Percentiles rank a stretch among this genome's conserved stretches.
Conservation (phyloP, 1,140 invertebrate species). For the Lethrus apterus region DNA sequence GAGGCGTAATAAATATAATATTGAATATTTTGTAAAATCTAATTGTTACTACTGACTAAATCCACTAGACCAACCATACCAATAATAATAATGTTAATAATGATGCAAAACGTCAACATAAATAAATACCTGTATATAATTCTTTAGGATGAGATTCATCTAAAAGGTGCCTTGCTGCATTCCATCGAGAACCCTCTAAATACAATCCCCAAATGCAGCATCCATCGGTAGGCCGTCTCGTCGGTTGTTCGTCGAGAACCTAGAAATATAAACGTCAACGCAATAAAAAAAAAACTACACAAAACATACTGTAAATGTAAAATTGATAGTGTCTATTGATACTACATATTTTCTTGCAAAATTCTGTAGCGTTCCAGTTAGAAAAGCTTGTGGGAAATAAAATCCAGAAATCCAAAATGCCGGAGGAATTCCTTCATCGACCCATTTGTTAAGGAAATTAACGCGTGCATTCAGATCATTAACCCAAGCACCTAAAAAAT, state of each 20-base stretch:
- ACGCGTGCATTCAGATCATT: conserved; percentile 51
- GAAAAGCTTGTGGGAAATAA: conserved; percentile 79
- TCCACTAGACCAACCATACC: too few species aligned
- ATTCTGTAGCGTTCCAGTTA: conserved; percentile 77
- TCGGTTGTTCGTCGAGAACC: conserved; percentile 45
- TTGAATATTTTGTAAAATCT: too few species aligned
- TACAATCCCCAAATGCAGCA: conserved; percentile 65
- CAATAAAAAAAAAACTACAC: neutral
- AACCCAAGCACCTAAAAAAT: conserved; percentile 52
- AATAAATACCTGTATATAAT: conserved; percentile 47
- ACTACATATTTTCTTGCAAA: conserved; percentile 67
- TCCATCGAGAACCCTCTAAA: conserved; percentile 68
- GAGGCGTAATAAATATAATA: too few species aligned
- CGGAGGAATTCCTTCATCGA: conserved; percentile 57
- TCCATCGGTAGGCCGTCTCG: conserved; percentile 52
- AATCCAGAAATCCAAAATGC: conserved; percentile 83
- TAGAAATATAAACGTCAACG: conserved; percentile 22
- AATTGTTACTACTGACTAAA: too few species aligned
- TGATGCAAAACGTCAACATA: neutral
- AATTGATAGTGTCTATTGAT: conserved; percentile 69
- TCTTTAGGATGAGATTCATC: conserved; percentile 58
- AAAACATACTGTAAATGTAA: conserved; percentile 57
- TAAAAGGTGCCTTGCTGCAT: conserved; percentile 41
- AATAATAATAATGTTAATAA: conserved; percentile 10
- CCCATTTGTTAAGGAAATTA: conserved; percentile 62